These are phyloP conservation scores for Sisyra terminalis DNA, from an alignment of 2,888 invertebrate genomes.

Conservation along the genomic window DNA sequence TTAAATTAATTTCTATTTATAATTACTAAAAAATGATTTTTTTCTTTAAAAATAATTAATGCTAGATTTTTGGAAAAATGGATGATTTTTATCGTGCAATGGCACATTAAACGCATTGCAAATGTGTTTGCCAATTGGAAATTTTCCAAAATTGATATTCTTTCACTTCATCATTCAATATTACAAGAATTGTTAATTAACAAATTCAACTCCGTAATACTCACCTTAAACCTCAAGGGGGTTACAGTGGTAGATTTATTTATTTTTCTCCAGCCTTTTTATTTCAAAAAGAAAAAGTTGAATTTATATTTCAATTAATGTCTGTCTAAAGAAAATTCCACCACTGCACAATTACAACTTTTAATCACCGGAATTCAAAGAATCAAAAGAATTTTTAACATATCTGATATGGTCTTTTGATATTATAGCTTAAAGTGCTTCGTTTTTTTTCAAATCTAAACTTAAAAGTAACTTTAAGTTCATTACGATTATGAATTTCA, in stretches of 20 bases:
- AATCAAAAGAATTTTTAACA: neutral
- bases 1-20: no score
- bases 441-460: neutral
- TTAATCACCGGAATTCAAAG: neutral
- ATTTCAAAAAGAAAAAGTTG: neutral
- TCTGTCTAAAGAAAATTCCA: neutral
- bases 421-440: neutral
- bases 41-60: no score
- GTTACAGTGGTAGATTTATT: conserved; percentile 1
- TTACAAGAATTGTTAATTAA: no score
- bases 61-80: no score
- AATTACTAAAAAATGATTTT: no score
- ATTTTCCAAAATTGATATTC: no score
- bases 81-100: no score
- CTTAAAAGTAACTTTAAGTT: neutral
- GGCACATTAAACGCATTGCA: no score
- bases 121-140: no score
- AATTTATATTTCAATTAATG: neutral
- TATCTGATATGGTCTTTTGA: conserved; percentile 1
- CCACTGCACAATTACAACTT: neutral
- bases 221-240: neutral
- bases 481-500: no score
- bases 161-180: no score
- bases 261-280: no score
- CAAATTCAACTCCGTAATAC: neutral